A percentile compares a stretch with the other conserved stretches of the same genome.
phyloP scores from a whole-genome alignment of 2,113 vertebrate genomes.

The Electrona antarctica region DNA sequence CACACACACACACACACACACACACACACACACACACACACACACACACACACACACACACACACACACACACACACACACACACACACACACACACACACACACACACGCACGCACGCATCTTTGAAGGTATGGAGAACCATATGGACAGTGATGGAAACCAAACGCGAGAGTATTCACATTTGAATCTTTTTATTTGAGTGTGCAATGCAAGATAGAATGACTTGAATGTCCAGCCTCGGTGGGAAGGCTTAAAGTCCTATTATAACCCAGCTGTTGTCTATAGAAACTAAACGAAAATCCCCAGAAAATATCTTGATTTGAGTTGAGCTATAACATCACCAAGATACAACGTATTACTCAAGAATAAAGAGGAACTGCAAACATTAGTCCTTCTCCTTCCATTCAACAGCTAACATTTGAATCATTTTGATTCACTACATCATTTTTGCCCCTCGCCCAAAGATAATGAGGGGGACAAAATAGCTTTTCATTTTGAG shows the following conservation, averaged over 20 bases:
- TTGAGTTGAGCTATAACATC: constrained; percentile 30
- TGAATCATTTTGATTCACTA: too few relatives aligned
- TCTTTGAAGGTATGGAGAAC: not conserved
- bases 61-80: not conserved
- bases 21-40: too few relatives aligned
- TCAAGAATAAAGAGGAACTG: too few relatives aligned
- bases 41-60: too few relatives aligned
- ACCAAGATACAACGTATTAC: constrained; percentile 13
- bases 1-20: too few relatives aligned
- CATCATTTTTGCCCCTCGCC: too few relatives aligned
- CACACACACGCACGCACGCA: not conserved
- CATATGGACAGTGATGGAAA: not conserved
- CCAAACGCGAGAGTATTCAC: constrained; percentile 45
- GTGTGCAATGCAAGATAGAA: constrained; percentile 73
- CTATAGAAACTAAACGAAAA: constrained; percentile 38
- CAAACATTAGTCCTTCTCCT: too few relatives aligned
- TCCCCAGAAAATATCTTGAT: constrained; percentile 21
- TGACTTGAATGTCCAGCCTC: constrained; percentile 61
- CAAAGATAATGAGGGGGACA: too few relatives aligned
- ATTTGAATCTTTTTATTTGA: constrained; percentile 78
- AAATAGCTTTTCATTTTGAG: too few relatives aligned
- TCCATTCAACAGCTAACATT: too few relatives aligned
- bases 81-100: constrained; percentile 3
- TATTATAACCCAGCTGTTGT: constrained; percentile 61
- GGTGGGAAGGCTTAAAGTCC: constrained; percentile 70